phyloP scores from a whole-genome alignment of 1,140 invertebrate genomes.

The Atta cephalotes region DNA sequence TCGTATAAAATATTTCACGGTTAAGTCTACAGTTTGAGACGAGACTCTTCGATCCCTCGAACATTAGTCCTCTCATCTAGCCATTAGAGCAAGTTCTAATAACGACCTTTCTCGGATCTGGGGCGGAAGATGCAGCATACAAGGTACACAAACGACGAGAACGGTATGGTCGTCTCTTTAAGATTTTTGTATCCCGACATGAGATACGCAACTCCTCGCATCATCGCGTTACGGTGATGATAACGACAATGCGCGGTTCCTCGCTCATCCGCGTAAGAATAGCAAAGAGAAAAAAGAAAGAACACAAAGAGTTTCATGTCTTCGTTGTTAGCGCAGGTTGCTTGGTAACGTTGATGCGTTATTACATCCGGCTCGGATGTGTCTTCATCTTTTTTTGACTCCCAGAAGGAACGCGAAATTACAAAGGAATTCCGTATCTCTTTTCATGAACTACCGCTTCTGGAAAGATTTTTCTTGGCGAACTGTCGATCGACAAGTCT shows the following conservation, averaged over 20 bases:
- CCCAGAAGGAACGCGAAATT: conserved; percentile 48
- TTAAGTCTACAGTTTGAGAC: neutral
- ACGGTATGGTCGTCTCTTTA: conserved; percentile 18
- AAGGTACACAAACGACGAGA: neutral
- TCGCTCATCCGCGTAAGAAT: neutral
- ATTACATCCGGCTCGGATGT: conserved; percentile 40
- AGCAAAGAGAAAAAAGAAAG: neutral
- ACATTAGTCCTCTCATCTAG: neutral
- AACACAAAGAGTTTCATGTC: conserved; percentile 32
- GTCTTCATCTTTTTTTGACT: conserved; percentile 55
- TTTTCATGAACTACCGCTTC: neutral
- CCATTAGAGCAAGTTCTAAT: neutral
- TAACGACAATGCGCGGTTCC: conserved; percentile 7
- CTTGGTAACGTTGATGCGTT: conserved; percentile 30
- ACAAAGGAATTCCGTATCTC: conserved; percentile 8
- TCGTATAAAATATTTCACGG: neutral
- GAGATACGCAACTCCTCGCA: conserved; percentile 24
- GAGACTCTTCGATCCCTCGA: neutral
- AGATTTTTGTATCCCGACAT: conserved; percentile 35
- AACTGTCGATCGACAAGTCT: neutral
- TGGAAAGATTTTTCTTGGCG: neutral
- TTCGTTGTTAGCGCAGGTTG: conserved; percentile 19
- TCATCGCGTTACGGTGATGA: conserved; percentile 24
- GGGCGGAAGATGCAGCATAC: neutral
- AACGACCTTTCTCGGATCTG: conserved; percentile 2